Evolutionary conservation across 2,113 vertebrate species (phyloP), one percentile per base, ranked within the genome.

Genomic region (Laticauda laticaudata): DNA sequence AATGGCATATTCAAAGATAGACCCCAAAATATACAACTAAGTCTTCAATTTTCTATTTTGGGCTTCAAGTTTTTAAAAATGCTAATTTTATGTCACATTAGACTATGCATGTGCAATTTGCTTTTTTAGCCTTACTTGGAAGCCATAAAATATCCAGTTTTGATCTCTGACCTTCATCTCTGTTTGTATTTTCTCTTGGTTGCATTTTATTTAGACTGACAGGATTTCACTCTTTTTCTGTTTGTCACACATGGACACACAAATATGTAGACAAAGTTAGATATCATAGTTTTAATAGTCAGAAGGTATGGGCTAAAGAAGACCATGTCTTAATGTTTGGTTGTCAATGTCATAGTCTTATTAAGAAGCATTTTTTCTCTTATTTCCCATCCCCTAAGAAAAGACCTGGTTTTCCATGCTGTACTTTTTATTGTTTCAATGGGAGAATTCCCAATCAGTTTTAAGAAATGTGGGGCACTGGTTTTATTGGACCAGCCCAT

Each of bases 141-240:
- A 45, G 64, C 51, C 89, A 48, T 81, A 87, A 90, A 61, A 92
- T 5, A 24, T 92, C 90, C 85, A 96, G 89, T 86, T 89, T 95
- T 81, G 93, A 23, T 93, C 14, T 2, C 2, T 1, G 81, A 93
- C 87, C 94, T 23, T 88, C 92, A 86, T 0, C 2, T 92, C 54
- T 91, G n/a, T 24, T 45, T 91, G 0, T 20, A 45, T 14, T 92
- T 2, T 94, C 51, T 92, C 1, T 91, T 20, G 1, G 93, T 87
- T 93, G 91, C 75, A 92, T 94, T 95, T 95, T 26, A 45, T 69
- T 81, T 91, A 59, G 34, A n/a, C 26, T 88, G 86, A 95, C 86
- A 5, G 90, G 57, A 94, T 75, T 88, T 23, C 48, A n/a, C 43
- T 87, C n/a, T 39, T 59, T 54, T 55, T 87, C 10, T 57, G 24